phyloP scores from a whole-genome alignment of 2,888 invertebrate species.

The Mesoligia furuncula region DNA sequence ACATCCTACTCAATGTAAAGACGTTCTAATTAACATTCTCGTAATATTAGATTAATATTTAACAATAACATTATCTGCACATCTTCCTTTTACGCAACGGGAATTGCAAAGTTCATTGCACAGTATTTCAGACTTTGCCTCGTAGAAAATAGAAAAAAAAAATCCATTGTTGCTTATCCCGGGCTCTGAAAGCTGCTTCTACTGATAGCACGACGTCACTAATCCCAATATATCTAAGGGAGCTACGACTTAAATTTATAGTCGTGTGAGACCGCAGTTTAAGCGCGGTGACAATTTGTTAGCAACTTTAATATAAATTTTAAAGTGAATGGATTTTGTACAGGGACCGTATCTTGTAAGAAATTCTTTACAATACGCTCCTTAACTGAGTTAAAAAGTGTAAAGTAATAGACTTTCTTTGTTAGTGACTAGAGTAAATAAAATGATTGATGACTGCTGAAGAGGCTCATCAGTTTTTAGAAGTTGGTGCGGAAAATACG shows the following conservation, averaged over 20 bases:
- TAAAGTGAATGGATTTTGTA: slow-evolving; percentile 59
- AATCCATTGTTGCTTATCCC: slow-evolving; percentile 39
- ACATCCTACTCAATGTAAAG: slow-evolving; percentile 52
- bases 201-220: slow-evolving; percentile 70
- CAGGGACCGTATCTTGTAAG: slow-evolving; percentile 27
- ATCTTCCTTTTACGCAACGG: slow-evolving; percentile 53
- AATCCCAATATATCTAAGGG: slow-evolving; percentile 74
- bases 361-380: slow-evolving; percentile 30
- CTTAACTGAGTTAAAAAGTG: slow-evolving; percentile 46
- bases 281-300: slow-evolving; percentile 68
- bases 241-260: slow-evolving; percentile 72
- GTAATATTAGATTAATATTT: slow-evolving; percentile 56
- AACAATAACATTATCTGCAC: slow-evolving; percentile 53
- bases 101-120: slow-evolving; percentile 16
- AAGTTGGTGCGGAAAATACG: slow-evolving; percentile 51
- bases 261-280: slow-evolving; percentile 71
- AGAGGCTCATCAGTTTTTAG: slow-evolving; percentile 57
- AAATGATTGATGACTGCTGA: slow-evolving; percentile 59
- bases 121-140: slow-evolving; percentile 47
- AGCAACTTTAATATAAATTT: slow-evolving; percentile 68
- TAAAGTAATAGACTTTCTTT: slow-evolving; percentile 38
- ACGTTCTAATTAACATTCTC: slow-evolving; percentile 55
- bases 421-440: slow-evolving; percentile 49
- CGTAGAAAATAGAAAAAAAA: slow-evolving; percentile 51
- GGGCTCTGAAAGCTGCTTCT: slow-evolving; percentile 59